These are phyloP conservation scores for Spisula solida DNA, from an alignment of 2,888 invertebrate species.

Conservation along the genomic window DNA sequence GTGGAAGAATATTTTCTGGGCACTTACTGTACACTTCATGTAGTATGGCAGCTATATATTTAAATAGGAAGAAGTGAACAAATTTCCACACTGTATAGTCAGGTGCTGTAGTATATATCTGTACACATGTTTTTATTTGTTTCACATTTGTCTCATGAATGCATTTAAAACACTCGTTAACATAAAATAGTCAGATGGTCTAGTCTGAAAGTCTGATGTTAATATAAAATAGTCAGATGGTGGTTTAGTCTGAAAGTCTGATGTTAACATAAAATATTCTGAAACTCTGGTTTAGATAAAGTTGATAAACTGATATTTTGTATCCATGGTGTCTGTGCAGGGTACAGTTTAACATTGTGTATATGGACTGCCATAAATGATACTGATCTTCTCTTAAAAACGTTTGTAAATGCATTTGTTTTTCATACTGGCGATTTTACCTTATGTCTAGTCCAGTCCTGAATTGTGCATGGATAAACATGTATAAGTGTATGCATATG, in stretches of 20 bases:
- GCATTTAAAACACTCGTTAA: not conserved
- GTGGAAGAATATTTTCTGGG: not conserved
- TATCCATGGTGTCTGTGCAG: not conserved
- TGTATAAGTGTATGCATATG: not conserved
- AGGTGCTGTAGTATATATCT: not conserved
- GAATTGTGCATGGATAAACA: not conserved
- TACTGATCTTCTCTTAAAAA: too few relatives aligned
- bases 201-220: too few relatives aligned
- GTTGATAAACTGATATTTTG: too few relatives aligned
- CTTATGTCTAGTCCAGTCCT: not conserved
- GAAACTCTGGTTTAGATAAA: too few relatives aligned
- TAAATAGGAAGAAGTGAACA: not conserved
- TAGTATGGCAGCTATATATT: slow-evolving; percentile 25
- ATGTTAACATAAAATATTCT: too few relatives aligned
- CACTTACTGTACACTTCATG: slow-evolving; percentile 14
- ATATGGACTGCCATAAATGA: too few relatives aligned
- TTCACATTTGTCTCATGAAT: not conserved
- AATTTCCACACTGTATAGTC: not conserved
- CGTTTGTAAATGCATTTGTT: not conserved
- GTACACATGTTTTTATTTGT: not conserved
- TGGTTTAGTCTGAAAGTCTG: not conserved
- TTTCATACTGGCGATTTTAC: not conserved
- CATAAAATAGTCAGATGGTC: not conserved
- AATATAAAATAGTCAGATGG: too few relatives aligned
- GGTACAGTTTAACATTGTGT: not conserved